phyloP scores from a whole-genome alignment of 2,888 invertebrate genomes.

The Hartigia nigra region DNA sequence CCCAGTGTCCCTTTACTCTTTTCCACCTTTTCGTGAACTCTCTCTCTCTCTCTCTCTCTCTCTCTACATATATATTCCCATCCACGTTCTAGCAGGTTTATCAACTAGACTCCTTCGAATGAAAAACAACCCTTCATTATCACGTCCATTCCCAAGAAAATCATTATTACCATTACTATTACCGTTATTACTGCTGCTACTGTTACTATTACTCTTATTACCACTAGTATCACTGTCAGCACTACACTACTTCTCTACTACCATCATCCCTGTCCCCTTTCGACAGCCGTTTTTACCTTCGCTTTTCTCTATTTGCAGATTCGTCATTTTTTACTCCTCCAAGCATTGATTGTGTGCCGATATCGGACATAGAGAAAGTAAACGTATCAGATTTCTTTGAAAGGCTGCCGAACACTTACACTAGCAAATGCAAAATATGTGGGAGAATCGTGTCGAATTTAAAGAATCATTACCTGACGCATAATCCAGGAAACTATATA shows the following conservation, averaged over 20 bases:
- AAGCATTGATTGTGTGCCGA: conserved; percentile 49
- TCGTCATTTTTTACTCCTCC: conserved; percentile 52
- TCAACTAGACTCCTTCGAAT: conserved; percentile 11
- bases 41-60: too few species aligned
- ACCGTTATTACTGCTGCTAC: neutral
- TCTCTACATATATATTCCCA: neutral
- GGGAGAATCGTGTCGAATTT: conserved; percentile 59
- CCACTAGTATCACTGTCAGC: neutral
- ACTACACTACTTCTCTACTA: conserved; percentile 11
- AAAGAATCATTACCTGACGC: conserved; percentile 57
- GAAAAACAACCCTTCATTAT: neutral
- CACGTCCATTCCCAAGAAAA: neutral
- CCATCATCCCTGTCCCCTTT: conserved; percentile 25
- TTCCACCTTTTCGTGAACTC: neutral
- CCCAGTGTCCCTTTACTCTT: neutral
- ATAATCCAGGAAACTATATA: conserved; percentile 56
- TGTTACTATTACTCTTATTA: neutral
- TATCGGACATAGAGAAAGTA: conserved; percentile 47
- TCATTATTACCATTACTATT: neutral
- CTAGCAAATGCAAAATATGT: conserved; percentile 58
- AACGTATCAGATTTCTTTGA: conserved; percentile 51
- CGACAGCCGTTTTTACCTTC: conserved; percentile 25
- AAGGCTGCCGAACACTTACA: conserved; percentile 47
- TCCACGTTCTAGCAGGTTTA: neutral
- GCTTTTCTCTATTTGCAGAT: conserved; percentile 56